These are phyloP conservation scores for Cremastinae sp. DNA, from an alignment of 2,888 invertebrate genomes.

Conservation along the genomic window DNA sequence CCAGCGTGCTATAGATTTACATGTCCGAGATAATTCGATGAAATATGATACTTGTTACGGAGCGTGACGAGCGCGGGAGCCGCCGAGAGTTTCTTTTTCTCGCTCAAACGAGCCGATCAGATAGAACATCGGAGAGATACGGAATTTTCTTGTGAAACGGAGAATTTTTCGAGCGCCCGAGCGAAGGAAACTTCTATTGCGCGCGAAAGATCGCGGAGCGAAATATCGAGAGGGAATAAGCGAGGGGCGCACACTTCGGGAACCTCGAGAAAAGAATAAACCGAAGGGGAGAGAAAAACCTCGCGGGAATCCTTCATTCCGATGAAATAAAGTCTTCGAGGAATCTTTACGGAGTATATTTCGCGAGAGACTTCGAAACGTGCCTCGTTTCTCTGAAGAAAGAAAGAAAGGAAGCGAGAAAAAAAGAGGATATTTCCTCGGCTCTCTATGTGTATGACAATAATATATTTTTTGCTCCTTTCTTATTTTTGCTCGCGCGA, in stretches of 20 bases:
- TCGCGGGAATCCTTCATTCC: constrained; percentile 34
- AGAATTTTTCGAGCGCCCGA: too few species aligned
- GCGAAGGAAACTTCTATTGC: too few species aligned
- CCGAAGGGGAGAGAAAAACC: neutral
- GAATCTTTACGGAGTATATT: constrained; percentile 38
- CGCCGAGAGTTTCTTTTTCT: neutral
- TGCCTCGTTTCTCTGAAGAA: neutral
- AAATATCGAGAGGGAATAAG: constrained; percentile 48
- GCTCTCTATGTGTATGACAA: constrained; percentile 35
- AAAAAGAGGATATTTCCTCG: constrained; percentile 5
- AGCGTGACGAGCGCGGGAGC: too few species aligned
- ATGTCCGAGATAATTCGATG: constrained; percentile 4
- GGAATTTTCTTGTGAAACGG: neutral
- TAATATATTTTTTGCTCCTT: constrained; percentile 19
- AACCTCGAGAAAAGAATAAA: too few species aligned
- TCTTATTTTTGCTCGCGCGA: constrained; percentile 24
- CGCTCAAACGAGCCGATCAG: constrained; percentile 13
- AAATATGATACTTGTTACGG: constrained; percentile 14
- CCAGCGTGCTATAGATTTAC: constrained; percentile 24
- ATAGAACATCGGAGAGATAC: neutral
- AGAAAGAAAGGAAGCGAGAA: too few species aligned
- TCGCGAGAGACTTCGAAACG: constrained; percentile 10
- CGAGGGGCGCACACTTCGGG: too few species aligned
- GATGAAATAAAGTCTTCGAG: constrained; percentile 40
- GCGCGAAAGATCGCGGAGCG: too few species aligned